Evolutionary conservation across 2,888 invertebrate genomes (phyloP).

Genomic region (Ethmia dodecea): DNA sequence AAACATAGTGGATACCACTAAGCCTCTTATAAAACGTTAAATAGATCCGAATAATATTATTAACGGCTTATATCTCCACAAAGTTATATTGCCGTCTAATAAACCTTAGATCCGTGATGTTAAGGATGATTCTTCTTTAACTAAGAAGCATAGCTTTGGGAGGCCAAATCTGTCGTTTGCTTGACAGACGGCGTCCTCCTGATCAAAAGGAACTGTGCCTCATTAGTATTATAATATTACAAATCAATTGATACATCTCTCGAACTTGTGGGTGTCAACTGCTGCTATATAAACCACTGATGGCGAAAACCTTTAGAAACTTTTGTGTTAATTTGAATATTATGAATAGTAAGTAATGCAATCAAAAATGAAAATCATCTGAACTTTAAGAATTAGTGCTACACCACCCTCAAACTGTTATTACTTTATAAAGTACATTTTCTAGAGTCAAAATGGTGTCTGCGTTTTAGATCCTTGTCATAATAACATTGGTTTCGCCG

Average conservation of each 20-base stretch:
- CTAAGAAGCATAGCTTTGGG: conserved; percentile 12
- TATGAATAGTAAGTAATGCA: too few species aligned
- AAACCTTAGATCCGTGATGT: not conserved
- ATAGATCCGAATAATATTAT: conserved; percentile 55
- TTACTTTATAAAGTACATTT: too few species aligned
- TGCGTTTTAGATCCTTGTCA: too few species aligned
- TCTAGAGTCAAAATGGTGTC: too few species aligned
- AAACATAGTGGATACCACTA: conserved; percentile 1
- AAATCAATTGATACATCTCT: conserved; percentile 43
- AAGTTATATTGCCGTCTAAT: conserved; percentile 9
- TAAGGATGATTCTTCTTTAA: not conserved
- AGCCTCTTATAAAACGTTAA: conserved; percentile 39
- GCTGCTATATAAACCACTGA: too few species aligned
- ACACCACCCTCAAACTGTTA: too few species aligned
- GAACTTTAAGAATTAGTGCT: too few species aligned
- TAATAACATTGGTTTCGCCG: too few species aligned
- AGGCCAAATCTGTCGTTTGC: conserved; percentile 35
- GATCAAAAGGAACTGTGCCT: conserved; percentile 42
- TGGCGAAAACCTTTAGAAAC: too few species aligned
- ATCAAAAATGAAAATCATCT: too few species aligned
- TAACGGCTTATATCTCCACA: conserved; percentile 43
- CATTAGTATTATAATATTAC: conserved; percentile 46
- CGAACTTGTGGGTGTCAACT: too few species aligned
- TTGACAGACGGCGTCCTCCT: conserved; percentile 39
- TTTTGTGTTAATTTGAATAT: too few species aligned